A percentile compares a stretch with the other conserved stretches of the same genome.
These are phyloP conservation scores for Drosophila multiciliata DNA, from an alignment of 2,888 invertebrate species.

Conservation along the genomic window DNA sequence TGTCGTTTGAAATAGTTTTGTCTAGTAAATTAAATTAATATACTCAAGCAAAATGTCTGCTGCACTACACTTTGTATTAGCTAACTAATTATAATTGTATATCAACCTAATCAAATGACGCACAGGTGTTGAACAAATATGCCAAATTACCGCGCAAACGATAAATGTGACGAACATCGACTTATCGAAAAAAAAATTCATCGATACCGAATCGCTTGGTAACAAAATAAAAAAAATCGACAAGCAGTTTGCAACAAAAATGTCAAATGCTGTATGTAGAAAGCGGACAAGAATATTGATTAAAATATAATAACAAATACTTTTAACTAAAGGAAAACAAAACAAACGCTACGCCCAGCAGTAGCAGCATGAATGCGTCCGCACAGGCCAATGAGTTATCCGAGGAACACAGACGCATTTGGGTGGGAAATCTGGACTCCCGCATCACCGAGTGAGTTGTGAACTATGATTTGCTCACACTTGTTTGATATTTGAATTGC, in stretches of 20 bases:
- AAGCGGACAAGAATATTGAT: not conserved
- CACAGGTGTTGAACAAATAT: not conserved
- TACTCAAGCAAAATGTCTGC: not conserved
- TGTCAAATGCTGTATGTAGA: conserved; percentile 16
- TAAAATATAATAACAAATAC: not conserved
- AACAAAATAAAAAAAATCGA: conserved; percentile 3
- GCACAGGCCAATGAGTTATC: conserved; percentile 28
- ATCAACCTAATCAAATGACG: not conserved
- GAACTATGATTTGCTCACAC: conserved; percentile 6
- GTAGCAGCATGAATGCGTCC: conserved; percentile 9
- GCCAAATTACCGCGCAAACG: not conserved
- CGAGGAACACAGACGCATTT: conserved; percentile 86
- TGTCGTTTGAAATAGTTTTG: not conserved
- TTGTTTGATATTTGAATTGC: not conserved
- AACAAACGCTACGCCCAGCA: conserved; percentile 5
- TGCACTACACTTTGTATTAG: not conserved
- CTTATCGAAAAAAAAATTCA: not conserved
- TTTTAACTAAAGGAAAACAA: conserved; percentile 17
- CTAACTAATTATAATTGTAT: not conserved
- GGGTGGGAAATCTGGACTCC: conserved; percentile 96
- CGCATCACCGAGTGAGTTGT: conserved; percentile 96
- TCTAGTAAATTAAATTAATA: not conserved
- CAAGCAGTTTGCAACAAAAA: conserved; percentile 11
- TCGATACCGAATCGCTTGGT: not conserved
- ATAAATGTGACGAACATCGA: not conserved